A percentile compares a stretch with the other conserved stretches of the same genome.
Evolutionary conservation across 2,113 vertebrate species (phyloP).

Genomic region (Paradisaea rubra): DNA sequence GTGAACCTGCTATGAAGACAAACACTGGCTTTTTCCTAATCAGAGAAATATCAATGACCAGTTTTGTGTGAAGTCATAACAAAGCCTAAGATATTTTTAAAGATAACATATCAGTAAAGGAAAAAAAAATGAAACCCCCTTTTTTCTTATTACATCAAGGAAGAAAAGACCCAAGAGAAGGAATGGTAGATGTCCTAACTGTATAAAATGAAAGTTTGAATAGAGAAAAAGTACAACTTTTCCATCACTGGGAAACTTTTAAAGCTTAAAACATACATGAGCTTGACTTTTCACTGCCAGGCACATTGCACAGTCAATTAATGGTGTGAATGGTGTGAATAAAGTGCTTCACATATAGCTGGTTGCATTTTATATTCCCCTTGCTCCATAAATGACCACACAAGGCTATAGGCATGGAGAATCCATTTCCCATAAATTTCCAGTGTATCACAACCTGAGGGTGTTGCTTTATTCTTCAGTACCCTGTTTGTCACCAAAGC

Average conservation of each 20-base stretch:
- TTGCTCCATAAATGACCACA: not conserved
- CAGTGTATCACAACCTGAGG: not conserved
- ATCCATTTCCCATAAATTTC: conserved; percentile 7
- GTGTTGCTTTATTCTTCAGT: not conserved
- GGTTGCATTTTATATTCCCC: not conserved
- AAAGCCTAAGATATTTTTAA: not conserved
- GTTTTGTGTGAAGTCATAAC: not conserved
- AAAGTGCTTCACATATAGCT: not conserved
- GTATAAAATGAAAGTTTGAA: not conserved
- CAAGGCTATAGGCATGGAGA: not conserved
- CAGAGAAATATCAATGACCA: not conserved
- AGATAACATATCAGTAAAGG: not conserved
- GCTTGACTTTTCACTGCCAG: not conserved
- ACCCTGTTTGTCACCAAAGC: conserved; percentile 10
- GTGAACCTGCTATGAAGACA: not conserved
- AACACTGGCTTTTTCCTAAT: not conserved
- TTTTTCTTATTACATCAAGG: not conserved
- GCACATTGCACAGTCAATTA: not conserved
- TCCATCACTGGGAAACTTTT: not conserved
- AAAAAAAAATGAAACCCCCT: not conserved
- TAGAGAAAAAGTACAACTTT: not conserved
- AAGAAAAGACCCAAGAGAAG: not conserved
- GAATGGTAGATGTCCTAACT: not conserved
- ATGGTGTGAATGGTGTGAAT: not conserved
- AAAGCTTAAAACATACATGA: not conserved